Evolutionary conservation across 2,113 vertebrate species (phyloP), one percentile per base, ranked within the genome.

Genomic region (Osmerus eperlanus): DNA sequence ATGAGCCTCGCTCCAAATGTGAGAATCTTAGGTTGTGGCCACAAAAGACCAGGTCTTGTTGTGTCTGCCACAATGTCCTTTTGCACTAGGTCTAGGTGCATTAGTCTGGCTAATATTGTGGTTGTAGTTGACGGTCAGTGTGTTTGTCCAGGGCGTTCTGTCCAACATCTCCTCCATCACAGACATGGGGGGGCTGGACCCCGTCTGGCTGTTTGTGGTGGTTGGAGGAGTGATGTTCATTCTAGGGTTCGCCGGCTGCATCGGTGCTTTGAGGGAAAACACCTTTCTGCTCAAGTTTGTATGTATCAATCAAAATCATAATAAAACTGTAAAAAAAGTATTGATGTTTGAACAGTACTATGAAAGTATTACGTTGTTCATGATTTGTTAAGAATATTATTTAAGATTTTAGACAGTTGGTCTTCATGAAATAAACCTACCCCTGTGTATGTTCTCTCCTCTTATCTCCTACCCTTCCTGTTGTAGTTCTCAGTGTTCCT

Each of bases 101-200:
- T 47, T 11, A 11, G 41, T 47, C 9, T 47, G 41, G 41, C 41
- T 47, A 47, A 47, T 47, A 47, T 2, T 36, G 41, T 5, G 41
- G 9, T 47, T 47, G 7, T 47, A 47, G 41, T 47, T 47, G 9
- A 47, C 41, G 41, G 41, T 47, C 41, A 47, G 41, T 47, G 41
- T 47, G 41, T 47, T 28, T 25, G 23, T 28, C 60, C 70, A 70
- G 97, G 97, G 97, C 11, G 97, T 99, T 67, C 91, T 99, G 47
- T 98, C 97, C 84, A 99, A 99, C 90, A 97, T 99, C 87, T 98
- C 97, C 0, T 99, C 95, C 77, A 99, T 99, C 90, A 98, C 97
- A 0, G 97, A 99, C 82, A 90, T 99, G 29, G 96, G 96, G 5
- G 97, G 97, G 56, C 97, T 99, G 59, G 97, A 99, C 88, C 97